These are phyloP conservation scores for Myopa tessellatipennis DNA, from an alignment of 2,888 invertebrate genomes.

Conservation along the genomic window DNA sequence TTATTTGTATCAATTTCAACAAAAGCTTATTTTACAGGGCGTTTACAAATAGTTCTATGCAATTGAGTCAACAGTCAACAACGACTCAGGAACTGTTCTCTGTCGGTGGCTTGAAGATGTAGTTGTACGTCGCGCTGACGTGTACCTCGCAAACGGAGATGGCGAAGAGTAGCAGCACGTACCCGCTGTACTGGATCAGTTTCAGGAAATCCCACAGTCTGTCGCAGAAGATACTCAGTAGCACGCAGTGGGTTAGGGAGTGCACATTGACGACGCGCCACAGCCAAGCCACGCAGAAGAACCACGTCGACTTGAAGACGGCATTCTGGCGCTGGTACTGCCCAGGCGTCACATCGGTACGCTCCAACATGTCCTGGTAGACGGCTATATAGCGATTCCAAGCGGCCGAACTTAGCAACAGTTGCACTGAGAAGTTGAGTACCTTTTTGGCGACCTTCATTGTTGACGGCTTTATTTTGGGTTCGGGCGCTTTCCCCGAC, in stretches of 20 bases:
- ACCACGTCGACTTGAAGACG: conserved; percentile 78
- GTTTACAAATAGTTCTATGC: not conserved
- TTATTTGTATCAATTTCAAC: conserved; percentile 23
- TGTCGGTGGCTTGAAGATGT: conserved; percentile 68
- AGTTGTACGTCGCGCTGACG: conserved; percentile 73
- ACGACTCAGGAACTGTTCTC: conserved; percentile 15
- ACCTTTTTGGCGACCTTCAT: conserved; percentile 76
- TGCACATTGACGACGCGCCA: conserved; percentile 87
- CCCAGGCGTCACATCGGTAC: conserved; percentile 71
- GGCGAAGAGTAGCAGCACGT: conserved; percentile 75
- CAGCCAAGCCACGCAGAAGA: conserved; percentile 78
- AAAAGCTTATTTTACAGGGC: not conserved
- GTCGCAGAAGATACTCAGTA: conserved; percentile 84
- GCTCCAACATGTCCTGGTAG: conserved; percentile 82
- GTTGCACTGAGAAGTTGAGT: conserved; percentile 76
- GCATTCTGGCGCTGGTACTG: conserved; percentile 71
- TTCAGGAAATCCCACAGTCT: conserved; percentile 82
- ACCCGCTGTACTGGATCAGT: conserved; percentile 78
- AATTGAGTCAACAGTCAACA: not conserved
- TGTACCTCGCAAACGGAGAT: conserved; percentile 81
- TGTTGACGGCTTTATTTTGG: conserved; percentile 76
- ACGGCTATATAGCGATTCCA: conserved; percentile 88
- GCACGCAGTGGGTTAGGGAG: conserved; percentile 78
- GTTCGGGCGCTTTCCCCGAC: conserved; percentile 57
- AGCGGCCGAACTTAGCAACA: conserved; percentile 79